Base-by-base conservation (phyloP, 2,888 invertebrate species). In the Automeris io region DNA sequence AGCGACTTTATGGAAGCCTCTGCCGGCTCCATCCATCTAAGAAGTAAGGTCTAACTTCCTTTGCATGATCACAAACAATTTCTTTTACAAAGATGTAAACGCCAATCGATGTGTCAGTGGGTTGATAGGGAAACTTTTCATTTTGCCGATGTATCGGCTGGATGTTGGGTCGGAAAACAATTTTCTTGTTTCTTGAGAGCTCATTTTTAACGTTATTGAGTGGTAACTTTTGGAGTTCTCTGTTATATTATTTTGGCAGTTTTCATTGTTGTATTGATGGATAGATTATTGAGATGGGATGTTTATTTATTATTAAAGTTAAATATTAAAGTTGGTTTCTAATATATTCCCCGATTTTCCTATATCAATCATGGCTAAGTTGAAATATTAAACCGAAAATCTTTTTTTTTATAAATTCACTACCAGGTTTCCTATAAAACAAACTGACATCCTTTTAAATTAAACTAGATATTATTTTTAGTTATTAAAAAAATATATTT, bases 81-180 rank as follows among this genome's bases (percentile, higher is more conserved):
- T 75, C 64, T 70, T 71, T 64, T 63, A 79, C 73, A 70, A 78
- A 82, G 79, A 83, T 82, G 80, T 81, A 75, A 75, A 80, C 74
- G 79, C 74, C 79, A 80, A 70, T 80, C 81, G 75, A 79, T 68
- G 75, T 80, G 81, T 82, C 83, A 81, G 77, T 70, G 61, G 63
- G 72, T 57, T 77, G 79, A 80, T 82, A 71, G 77, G 71, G 65
- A 79, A 81, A 81, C 81, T 83, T 83, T 83, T 81, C 76, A 82
- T 83, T 82, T 79, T 72, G 70, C 61, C 70, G 67, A 72, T 74
- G 74, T 76, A 73, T 70, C 65, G 68, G 48, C 57, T 57, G 45
- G 62, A 51, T 66, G 69, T 66, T 65, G 63, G 59, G 62, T 55
- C 65, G 71, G 62, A 71, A 79, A 81, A 79, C 79, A 82, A 82